Conservation (phyloP, 2,113 vertebrate species). For the Excalfactoria chinensis region DNA sequence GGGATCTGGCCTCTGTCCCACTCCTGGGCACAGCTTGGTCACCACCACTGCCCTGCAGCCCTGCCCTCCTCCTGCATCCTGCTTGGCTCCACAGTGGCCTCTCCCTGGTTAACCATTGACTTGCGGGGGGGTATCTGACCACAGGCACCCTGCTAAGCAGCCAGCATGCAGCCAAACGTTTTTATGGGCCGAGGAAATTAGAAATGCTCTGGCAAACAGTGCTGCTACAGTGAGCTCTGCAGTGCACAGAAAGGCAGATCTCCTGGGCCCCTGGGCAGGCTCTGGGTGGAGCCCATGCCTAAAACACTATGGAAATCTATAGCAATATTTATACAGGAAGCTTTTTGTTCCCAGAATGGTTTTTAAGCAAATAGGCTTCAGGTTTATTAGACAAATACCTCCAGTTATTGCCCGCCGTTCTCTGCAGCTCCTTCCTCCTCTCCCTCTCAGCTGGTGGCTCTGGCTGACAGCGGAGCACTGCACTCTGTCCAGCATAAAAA, state of each 20-base stretch:
- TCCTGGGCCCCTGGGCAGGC: background rate
- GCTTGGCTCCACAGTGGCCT: background rate
- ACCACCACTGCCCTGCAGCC: rapidly evolving
- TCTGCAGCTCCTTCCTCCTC: background rate
- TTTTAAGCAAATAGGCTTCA: background rate
- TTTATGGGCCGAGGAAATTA: background rate
- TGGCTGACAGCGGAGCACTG: background rate
- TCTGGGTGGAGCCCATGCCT: background rate
- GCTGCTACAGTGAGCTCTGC: rapidly evolving
- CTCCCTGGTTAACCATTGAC: background rate
- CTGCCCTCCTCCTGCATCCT: background rate
- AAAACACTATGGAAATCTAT: rapidly evolving
- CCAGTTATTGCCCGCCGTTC: background rate
- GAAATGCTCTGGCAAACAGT: background rate
- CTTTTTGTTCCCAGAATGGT: background rate
- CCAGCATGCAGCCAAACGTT: background rate
- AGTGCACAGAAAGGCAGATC: background rate
- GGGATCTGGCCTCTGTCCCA: background rate
- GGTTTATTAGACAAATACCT: background rate
- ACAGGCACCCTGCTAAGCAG: background rate
- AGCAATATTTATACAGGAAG: background rate
- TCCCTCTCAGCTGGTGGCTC: background rate
- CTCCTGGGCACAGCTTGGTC: background rate
- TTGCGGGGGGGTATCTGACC: background rate
- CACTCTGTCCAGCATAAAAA: background rate